Evolutionary conservation across 2,113 vertebrate species (phyloP), one percentile per base, ranked within the genome.

Genomic region (Pelusios castaneus): DNA sequence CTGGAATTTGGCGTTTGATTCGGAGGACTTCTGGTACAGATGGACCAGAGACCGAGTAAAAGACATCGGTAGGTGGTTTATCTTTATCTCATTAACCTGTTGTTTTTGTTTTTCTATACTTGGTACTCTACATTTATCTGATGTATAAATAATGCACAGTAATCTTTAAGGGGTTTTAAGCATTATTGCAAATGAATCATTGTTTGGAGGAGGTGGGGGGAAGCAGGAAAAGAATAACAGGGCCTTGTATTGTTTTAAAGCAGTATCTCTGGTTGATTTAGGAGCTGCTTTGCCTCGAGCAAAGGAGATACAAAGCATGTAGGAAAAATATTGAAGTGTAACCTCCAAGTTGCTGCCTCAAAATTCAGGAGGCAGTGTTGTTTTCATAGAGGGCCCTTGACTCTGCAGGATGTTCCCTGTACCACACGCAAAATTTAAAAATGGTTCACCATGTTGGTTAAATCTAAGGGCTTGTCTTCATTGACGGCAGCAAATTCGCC

Each of bases 11-110:
- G 97, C 97, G 63, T 77, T 75, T 21, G 97, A 95, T 84, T 98
- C 98, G 1, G 98, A 98, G 84, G 98, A 98, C 60, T 98, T 98
- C 91, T 98, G 98, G 97, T 92, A 93, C 60, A 96, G 82, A 27
- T 98, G 98, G 98, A 98, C 98, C 2, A 97, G 98, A 94, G 96
- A 98, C n/a, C 98, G 81, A 97, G 79, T 98, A 54, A 94, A 97
- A 17, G 98, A 98, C 87, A 98, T 98, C 21, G 98, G 98, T 98
- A 92, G 88, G 97, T 94, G 45, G 51, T 3, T 34, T 81, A 49
- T 87, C 70, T 52, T 58, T 29, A 6, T 13, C 25, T 29, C 29
- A 52, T 21, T 76, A 29, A 41, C 38, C n/a, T 60, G 45, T 82
- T 85, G 34, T 41, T 60, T 76, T 52, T 13, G 43, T 76, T 27